phyloP scores from a whole-genome alignment of 2,888 invertebrate species.

The Caenorhabditis sp. region DNA sequence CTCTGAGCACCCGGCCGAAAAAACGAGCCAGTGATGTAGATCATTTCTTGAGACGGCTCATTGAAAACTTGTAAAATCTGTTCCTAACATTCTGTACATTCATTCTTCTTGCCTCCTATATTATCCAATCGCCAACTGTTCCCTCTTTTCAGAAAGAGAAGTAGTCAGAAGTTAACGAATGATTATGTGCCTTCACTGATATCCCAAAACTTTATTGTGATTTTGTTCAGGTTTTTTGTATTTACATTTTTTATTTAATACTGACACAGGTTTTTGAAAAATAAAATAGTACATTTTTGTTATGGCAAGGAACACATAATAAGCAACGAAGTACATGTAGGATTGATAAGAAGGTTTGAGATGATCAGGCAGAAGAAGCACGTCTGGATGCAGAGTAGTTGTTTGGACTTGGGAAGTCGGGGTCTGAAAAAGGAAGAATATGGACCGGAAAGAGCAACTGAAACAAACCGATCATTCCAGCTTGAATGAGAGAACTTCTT shows the following conservation, averaged over 20 bases:
- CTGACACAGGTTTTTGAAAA: not conserved
- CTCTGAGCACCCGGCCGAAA: constrained; percentile 21
- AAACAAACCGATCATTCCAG: constrained; percentile 78
- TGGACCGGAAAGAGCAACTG: not conserved
- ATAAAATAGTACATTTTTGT: not conserved
- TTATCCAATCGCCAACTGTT: too few species aligned
- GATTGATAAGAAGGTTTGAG: constrained; percentile 1
- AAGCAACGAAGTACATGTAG: constrained; percentile 19
- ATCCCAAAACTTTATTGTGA: not conserved
- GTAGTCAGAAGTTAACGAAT: too few species aligned
- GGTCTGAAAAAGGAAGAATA: constrained; percentile 57
- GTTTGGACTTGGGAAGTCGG: constrained; percentile 64
- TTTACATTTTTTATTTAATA: not conserved
- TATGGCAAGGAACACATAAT: constrained; percentile 14
- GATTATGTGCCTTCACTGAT: too few species aligned
- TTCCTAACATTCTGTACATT: too few species aligned
- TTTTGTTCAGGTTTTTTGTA: not conserved
- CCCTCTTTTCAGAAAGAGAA: too few species aligned
- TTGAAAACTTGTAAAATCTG: constrained; percentile 17
- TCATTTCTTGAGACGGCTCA: constrained; percentile 28
- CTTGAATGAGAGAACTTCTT: constrained; percentile 75
- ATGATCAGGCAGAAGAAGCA: constrained; percentile 54
- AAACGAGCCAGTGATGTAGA: constrained; percentile 43
- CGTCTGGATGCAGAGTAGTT: constrained; percentile 65
- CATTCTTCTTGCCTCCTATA: constrained; percentile 6